Evolutionary conservation across 1,140 invertebrate species (phyloP), one percentile per base, ranked within the genome.

Genomic region (Hycleus cichorii): DNA sequence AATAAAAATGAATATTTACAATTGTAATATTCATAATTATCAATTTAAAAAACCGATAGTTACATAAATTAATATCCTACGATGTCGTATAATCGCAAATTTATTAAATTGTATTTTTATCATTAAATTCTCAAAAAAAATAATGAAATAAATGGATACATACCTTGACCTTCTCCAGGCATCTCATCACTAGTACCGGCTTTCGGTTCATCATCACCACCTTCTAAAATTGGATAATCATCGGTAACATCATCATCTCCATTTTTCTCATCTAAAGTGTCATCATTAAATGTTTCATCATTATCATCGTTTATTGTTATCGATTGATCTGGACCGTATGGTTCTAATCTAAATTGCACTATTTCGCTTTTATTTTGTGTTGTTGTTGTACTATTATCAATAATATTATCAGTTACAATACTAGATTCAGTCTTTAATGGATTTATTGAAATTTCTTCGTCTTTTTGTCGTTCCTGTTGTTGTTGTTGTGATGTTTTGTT

Each of bases 121-220:
- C 2, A 32, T 18, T 18, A 32, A 7, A 32, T 32, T 32, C 7
- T 4, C 7, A 32, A 7, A 32, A 32, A 4, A 32, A 7, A 4
- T 0, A 32, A 32, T 32, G 4, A 32, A 32, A 7, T 1, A 18
- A 18, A 18, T 18, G 18, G 18, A 2, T 55, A 69, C 70, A 64
- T 70, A 72, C 70, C 70, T 72, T 72, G 70, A 61, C 64, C 63
- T 66, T 70, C 68, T n/a, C 67, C 68, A 26, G 64, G 54, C 18
- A 60, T 64, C 26, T 70, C 69, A 25, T 62, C 62, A 52, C 68
- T 69, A 7, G 70, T 69, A 24, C 69, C 65, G 11, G 69, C 65
- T 39, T 72, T 64, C 10, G 70, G 69, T 64, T 72, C 70, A 45
- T 70, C 68, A 4, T 62, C 61, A 7, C 59, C 55, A 40, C 62